A percentile compares a stretch with the other conserved stretches of the same genome.
These are phyloP conservation scores for Agrilus planipennis DNA, from an alignment of 1,140 invertebrate genomes.

Conservation along the genomic window DNA sequence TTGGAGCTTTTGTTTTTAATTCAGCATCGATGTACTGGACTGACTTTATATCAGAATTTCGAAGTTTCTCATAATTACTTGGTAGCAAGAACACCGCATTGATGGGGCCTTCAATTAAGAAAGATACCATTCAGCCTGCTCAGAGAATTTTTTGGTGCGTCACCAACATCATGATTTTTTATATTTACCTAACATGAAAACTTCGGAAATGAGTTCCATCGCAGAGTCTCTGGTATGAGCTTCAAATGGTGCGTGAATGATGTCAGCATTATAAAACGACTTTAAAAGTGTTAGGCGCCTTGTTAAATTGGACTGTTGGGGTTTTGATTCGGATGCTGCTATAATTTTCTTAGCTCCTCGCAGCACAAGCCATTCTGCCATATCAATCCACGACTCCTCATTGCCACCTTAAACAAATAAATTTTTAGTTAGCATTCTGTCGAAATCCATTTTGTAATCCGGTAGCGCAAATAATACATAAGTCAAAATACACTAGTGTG, in stretches of 20 bases:
- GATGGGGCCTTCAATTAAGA: no score
- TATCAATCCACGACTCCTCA: constrained; percentile 78
- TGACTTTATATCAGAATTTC: constrained; percentile 22
- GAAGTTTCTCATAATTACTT: constrained; percentile 9
- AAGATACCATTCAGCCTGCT: no score
- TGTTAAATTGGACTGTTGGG: constrained; percentile 19
- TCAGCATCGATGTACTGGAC: constrained; percentile 26
- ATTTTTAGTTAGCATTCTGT: no score
- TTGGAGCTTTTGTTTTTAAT: constrained; percentile 24
- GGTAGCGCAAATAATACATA: no score
- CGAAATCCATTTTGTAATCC: no score
- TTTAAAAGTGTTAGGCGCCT: constrained; percentile 22
- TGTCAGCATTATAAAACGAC: constrained; percentile 19
- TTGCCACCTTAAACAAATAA: constrained; percentile 69
- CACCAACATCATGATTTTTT: no score
- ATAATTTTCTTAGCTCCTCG: constrained; percentile 69
- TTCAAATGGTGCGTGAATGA: constrained; percentile 19
- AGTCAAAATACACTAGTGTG: no score
- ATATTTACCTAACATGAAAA: constrained; percentile 21
- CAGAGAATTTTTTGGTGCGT: no score
- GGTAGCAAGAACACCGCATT: constrained; percentile 25
- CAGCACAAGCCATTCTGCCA: constrained; percentile 74
- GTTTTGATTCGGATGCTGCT: constrained; percentile 21
- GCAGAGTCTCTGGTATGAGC: constrained; percentile 24
- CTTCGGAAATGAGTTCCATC: constrained; percentile 23